These are phyloP conservation scores for Magallana gigas DNA, from an alignment of 1,140 invertebrate species.

Conservation along the genomic window DNA sequence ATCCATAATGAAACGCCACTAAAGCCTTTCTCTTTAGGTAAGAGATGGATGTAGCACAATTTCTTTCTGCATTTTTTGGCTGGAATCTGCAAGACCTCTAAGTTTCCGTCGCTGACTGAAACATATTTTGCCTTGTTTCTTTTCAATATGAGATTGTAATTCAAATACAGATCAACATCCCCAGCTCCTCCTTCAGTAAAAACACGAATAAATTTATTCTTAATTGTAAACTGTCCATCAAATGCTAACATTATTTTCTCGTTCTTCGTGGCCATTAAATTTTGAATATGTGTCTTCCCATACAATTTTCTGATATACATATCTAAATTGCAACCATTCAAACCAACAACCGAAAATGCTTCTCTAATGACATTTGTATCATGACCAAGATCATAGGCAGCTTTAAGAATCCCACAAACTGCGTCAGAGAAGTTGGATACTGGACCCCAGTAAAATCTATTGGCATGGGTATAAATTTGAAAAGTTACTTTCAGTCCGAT, in stretches of 20 bases:
- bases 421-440: slow-evolving; percentile 53
- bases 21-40: neutral
- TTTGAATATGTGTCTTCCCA: slow-evolving; percentile 14
- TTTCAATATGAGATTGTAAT: neutral
- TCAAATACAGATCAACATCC: slow-evolving; percentile 38
- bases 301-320: slow-evolving; percentile 43
- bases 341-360: slow-evolving; percentile 57
- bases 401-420: slow-evolving; percentile 64
- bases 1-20: neutral
- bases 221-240: neutral
- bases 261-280: neutral
- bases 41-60: neutral
- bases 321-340: slow-evolving; percentile 53
- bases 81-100: neutral
- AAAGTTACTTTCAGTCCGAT: slow-evolving; percentile 54
- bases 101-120: neutral
- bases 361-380: slow-evolving; percentile 15
- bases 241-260: slow-evolving; percentile 22
- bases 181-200: slow-evolving; percentile 36
- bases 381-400: slow-evolving; percentile 64
- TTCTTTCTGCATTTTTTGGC: neutral
- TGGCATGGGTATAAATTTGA: slow-evolving; percentile 63
- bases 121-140: neutral
- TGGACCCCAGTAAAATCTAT: slow-evolving; percentile 65
- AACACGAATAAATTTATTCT: neutral